Percentiles rank a stretch among this genome's conserved stretches.
Evolutionary conservation across 2,888 invertebrate species (phyloP).

Genomic region (Meta bourneti): DNA sequence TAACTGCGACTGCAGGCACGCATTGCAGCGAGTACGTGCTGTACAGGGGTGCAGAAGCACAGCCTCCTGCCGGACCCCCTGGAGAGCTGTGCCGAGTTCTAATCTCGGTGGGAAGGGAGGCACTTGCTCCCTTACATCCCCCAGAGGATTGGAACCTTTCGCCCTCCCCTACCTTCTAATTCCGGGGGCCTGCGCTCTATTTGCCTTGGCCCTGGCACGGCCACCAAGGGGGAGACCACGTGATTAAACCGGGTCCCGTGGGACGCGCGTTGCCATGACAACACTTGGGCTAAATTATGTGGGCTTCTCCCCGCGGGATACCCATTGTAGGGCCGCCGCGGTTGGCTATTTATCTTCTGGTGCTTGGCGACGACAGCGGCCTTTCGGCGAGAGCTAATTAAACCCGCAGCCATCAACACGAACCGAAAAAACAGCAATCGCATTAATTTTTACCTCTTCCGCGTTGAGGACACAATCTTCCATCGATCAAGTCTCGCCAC

Average conservation of each 20-base stretch:
- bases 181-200: constrained; percentile 44
- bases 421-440: too few relatives aligned
- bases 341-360: constrained; percentile 73
- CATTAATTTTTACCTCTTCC: too few relatives aligned
- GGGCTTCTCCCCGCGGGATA: constrained; percentile 28
- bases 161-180: constrained; percentile 47
- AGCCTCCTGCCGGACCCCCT: background rate
- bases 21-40: constrained; percentile 63
- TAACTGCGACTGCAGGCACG: constrained; percentile 22
- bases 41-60: constrained; percentile 35
- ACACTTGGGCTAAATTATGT: constrained; percentile 72
- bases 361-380: constrained; percentile 59
- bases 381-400: constrained; percentile 50
- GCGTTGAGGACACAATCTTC: too few relatives aligned
- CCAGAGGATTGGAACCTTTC: constrained; percentile 6
- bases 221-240: constrained; percentile 69
- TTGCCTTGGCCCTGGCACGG: constrained; percentile 56
- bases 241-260: constrained; percentile 73
- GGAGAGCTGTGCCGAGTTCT: constrained; percentile 53
- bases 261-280: constrained; percentile 65
- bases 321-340: constrained; percentile 32
- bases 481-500: too few relatives aligned
- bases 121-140: constrained; percentile 67
- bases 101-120: constrained; percentile 61
- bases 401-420: constrained; percentile 3